A percentile compares a stretch with the other conserved stretches of the same genome.
Conservation (phyloP, 2,113 vertebrate genomes). For the Edolisoma coerulescens region DNA sequence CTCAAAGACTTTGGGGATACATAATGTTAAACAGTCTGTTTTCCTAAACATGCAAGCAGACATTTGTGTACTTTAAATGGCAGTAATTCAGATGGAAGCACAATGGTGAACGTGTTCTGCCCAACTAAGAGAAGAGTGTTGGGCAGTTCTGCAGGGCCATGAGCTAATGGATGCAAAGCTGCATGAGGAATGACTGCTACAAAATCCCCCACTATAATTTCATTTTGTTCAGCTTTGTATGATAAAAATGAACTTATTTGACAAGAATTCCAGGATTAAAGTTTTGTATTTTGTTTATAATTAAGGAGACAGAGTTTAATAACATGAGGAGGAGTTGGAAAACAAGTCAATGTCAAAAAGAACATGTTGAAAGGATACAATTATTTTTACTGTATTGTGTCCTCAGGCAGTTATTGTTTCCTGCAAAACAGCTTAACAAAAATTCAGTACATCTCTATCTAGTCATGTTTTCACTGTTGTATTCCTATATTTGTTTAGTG, state of each 20-base stretch:
- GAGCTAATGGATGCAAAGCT: not conserved
- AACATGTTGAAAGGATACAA: not conserved
- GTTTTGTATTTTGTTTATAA: not conserved
- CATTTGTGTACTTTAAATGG: not conserved
- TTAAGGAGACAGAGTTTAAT: not conserved
- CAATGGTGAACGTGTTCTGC: not conserved
- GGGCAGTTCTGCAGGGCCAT: not conserved
- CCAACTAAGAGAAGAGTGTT: not conserved
- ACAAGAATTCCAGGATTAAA: not conserved
- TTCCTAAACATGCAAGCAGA: not conserved
- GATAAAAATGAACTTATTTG: not conserved
- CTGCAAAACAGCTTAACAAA: not conserved
- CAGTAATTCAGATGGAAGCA: not conserved
- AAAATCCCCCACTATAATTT: not conserved
- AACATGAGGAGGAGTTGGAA: not conserved
- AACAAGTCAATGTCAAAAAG: not conserved
- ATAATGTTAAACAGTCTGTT: not conserved
- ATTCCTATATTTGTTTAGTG: not conserved
- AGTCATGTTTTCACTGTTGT: not conserved
- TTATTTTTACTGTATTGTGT: not conserved
- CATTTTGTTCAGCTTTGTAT: not conserved
- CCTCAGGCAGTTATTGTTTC: not conserved
- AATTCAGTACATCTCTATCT: not conserved
- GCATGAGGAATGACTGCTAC: not conserved
- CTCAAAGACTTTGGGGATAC: not conserved